Evolutionary conservation across 2,888 invertebrate species (phyloP).

Genomic region (Cryptops parisi): DNA sequence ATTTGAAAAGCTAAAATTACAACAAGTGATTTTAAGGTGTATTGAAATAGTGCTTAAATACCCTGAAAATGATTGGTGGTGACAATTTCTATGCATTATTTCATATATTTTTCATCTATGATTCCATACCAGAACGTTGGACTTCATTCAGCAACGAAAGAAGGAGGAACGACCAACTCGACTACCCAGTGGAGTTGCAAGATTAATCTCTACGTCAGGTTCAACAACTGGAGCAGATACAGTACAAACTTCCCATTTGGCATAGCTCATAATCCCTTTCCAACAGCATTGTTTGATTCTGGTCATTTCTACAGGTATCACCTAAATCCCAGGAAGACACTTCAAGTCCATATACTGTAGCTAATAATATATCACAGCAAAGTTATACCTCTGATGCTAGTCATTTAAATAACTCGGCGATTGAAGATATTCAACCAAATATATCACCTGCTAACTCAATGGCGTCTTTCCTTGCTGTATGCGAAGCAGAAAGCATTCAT

Average conservation of each 20-base stretch:
- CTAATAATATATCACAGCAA: too few relatives aligned
- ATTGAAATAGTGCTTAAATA: too few relatives aligned
- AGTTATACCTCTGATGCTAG: too few relatives aligned
- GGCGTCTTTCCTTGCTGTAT: slow-evolving; percentile 2
- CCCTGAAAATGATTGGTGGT: too few relatives aligned
- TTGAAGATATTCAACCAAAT: background rate
- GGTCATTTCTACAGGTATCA: background rate
- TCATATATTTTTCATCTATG: too few relatives aligned
- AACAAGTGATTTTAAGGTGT: too few relatives aligned
- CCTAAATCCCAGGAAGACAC: slow-evolving; percentile 3
- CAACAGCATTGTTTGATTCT: too few relatives aligned
- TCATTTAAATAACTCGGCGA: too few relatives aligned
- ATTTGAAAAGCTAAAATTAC: too few relatives aligned
- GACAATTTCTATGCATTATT: too few relatives aligned
- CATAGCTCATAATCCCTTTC: too few relatives aligned
- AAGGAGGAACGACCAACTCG: slow-evolving; percentile 28
- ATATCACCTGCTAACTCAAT: slow-evolving; percentile 4
- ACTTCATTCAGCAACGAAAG: slow-evolving; percentile 34
- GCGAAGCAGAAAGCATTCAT: slow-evolving; percentile 1
- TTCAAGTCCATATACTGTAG: background rate
- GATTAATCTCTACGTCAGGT: slow-evolving; percentile 6
- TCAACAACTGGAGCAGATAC: background rate
- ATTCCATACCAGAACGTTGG: slow-evolving; percentile 30
- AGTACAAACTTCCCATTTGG: background rate
- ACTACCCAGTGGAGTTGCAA: slow-evolving; percentile 3